phyloP scores from a whole-genome alignment of 2,113 vertebrate species.

The Arenaria interpres region DNA sequence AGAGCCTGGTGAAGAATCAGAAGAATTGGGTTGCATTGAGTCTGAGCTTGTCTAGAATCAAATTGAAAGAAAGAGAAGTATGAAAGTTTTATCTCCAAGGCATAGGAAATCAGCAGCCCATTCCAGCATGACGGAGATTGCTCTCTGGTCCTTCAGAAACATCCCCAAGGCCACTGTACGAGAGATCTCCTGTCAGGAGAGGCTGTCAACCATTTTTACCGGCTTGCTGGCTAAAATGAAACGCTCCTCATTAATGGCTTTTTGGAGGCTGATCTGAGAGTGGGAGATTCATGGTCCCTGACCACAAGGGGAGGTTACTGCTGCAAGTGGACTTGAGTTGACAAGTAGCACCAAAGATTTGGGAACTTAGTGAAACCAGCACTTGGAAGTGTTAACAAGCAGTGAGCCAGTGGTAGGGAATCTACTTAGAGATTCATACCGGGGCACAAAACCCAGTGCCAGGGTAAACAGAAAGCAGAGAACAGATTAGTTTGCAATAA shows the following conservation, averaged over 20 bases:
- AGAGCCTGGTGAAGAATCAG: not conserved
- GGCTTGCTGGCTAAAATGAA: not conserved
- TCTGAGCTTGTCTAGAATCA: not conserved
- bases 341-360: not conserved
- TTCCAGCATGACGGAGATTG: not conserved
- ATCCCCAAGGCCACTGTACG: not conserved
- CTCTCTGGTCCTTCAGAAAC: not conserved
- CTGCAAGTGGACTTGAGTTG: not conserved
- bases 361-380: not conserved
- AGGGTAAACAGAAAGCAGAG: slow-evolving; percentile 38
- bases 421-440: slow-evolving; percentile 23
- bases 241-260: not conserved
- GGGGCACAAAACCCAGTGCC: not conserved
- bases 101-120: not conserved
- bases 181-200: not conserved
- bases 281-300: not conserved
- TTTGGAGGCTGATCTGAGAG: not conserved
- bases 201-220: not conserved
- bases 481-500: slow-evolving; percentile 28
- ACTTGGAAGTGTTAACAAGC: slow-evolving; percentile 38
- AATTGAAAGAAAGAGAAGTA: not conserved
- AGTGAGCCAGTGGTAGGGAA: not conserved
- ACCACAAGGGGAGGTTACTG: not conserved
- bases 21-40: not conserved
- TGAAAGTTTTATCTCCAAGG: not conserved